A percentile compares a stretch with the other conserved stretches of the same genome.
Evolutionary conservation across 2,797 vertebrate species (phyloP).

Genomic region (Naso thynnoides): DNA sequence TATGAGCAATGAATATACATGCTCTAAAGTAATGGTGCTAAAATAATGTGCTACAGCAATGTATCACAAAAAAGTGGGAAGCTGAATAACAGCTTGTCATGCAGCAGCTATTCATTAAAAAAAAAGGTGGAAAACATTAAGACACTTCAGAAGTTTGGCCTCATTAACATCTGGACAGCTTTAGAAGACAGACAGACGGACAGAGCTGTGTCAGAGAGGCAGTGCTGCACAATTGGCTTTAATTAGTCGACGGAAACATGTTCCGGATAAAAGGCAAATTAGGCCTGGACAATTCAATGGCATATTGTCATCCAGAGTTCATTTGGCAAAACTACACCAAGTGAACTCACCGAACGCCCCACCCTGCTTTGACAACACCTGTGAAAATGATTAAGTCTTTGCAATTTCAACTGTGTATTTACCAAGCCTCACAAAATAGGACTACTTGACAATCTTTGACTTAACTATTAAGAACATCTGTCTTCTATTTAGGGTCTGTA

Average conservation of each 20-base stretch:
- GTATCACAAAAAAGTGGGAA: conserved; percentile 11
- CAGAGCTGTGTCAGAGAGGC: conserved; percentile 40
- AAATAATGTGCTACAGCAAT: conserved; percentile 16
- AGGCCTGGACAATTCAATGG: conserved; percentile 39
- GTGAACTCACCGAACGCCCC: conserved; percentile 53
- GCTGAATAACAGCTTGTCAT: conserved; percentile 54
- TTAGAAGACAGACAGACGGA: conserved; percentile 56
- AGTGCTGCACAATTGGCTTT: conserved; percentile 49
- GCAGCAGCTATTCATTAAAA: conserved; percentile 55
- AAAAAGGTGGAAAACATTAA: conserved; percentile 46
- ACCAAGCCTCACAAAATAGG: conserved; percentile 33
- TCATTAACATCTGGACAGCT: conserved; percentile 58
- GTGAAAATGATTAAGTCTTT: conserved; percentile 60
- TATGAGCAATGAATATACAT: conserved; percentile 1
- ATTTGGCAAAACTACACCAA: conserved; percentile 54
- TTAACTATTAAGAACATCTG: conserved; percentile 57
- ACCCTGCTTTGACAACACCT: conserved; percentile 56
- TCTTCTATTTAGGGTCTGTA: conserved; percentile 36
- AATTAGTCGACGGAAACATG: conserved; percentile 57
- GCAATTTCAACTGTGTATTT: conserved; percentile 53
- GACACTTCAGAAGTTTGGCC: conserved; percentile 54
- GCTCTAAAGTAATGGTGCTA: not conserved
- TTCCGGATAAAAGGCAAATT: conserved; percentile 59
- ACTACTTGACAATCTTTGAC: conserved; percentile 50
- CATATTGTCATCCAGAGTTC: conserved; percentile 49